Evolutionary conservation across 2,113 vertebrate species (phyloP).

Genomic region (Sialia sialis): DNA sequence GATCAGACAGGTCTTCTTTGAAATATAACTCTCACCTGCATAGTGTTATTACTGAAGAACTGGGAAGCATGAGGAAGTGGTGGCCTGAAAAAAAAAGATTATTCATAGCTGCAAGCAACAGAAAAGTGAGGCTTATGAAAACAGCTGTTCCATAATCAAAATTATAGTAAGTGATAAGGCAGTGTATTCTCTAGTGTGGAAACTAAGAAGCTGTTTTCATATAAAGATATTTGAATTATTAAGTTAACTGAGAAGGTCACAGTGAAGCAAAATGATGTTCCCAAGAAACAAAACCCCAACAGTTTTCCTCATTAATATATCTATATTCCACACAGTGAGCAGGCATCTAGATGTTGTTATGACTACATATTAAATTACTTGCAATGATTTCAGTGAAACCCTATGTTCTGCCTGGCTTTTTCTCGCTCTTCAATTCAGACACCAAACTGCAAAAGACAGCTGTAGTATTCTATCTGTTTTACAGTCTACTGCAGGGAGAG

Average conservation of each 20-base stretch:
- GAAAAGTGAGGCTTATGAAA: neutral
- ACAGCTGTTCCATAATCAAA: conserved; percentile 11
- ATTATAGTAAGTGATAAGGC: conserved; percentile 1
- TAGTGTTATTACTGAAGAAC: neutral
- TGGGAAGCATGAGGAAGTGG: neutral
- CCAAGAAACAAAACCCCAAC: neutral
- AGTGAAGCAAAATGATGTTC: neutral
- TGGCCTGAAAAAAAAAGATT: neutral
- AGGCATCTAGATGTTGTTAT: neutral
- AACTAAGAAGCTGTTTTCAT: conserved; percentile 4
- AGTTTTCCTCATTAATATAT: neutral
- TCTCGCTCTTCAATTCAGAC: neutral
- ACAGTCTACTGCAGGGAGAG: neutral
- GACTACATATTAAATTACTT: neutral
- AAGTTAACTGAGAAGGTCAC: neutral
- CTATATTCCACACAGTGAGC: neutral
- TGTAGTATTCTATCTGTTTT: neutral
- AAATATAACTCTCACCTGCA: neutral
- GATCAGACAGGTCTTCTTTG: neutral
- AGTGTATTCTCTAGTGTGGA: neutral
- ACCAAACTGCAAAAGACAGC: neutral
- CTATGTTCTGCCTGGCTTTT: neutral
- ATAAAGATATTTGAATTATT: neutral
- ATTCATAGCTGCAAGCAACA: neutral
- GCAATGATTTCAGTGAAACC: neutral